Base-by-base conservation (phyloP, 2,113 vertebrate genomes). In the Chitala chitala region DNA sequence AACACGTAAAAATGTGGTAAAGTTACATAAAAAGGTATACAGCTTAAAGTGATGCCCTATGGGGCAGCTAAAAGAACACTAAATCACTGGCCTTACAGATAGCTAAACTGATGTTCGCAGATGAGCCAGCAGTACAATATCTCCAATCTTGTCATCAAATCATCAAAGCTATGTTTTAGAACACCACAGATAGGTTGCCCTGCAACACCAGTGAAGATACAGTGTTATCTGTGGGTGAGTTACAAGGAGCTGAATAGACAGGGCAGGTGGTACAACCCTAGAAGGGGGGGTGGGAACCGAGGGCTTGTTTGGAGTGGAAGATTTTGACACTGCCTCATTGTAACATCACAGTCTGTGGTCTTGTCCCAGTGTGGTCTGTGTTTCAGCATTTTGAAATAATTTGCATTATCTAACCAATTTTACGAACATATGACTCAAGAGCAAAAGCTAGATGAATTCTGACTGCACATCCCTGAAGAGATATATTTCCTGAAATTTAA, bases 211-310 rank as follows among this genome's bases (percentile, higher is more conserved):
- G 9, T 46, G 42, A 68, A 46, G 44, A 24, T 26, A 26, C 3
- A 68, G 29, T 68, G 40, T 68, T 48, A 68, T 68, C 64, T 68
- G 64, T 26, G 40, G 24, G 40, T 24, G 64, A 29, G n/a, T 68
- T 68, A 31, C 40, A 68, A 68, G 64, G 22, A 48, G 64, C 15
- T 12, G 9, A 22, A n/a, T 68, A 42, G 38, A 68, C 22, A 44
- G 64, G 64, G 64, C 64, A 48, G 22, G 4, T 29, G 44, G 64
- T 2, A 48, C 24, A 48, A 5, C n/a, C 42, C 64, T 24, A 17
- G 22, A 42, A 46, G 10, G 10, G 40, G 26, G 42, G 46, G 29
- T 29, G 42, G n/a, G 26, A 48, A 29, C 40, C 5, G 22, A 0
- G 15, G n/a, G 42, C 24, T 48, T 46, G 20, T 68, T 48, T 17